Base-by-base conservation (phyloP, 1,140 invertebrate genomes). In the Nilaparvata lugens region DNA sequence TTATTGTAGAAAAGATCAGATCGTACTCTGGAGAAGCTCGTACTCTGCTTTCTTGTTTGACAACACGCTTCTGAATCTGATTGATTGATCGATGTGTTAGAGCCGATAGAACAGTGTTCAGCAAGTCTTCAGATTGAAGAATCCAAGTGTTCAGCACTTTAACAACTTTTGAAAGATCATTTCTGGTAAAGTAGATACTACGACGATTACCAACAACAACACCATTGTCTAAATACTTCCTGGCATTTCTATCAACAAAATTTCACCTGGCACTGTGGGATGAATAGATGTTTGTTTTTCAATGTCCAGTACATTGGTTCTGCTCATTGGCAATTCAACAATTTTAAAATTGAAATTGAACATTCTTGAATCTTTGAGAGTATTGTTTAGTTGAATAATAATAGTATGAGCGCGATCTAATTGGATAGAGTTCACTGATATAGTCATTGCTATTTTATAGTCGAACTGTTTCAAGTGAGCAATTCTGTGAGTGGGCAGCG, bases 1-100 rank as follows among this genome's bases (percentile, higher is more conserved):
- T 86, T 1, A 91, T 78, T 5, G 91, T 72, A 1, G 86, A 89
- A 13, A 92, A 79, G 16, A 89, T 76, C 21, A 93, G 72, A 70
- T 91, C 88, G 70, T 91, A 91, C 6, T 81, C 79, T 6, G 80
- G 70, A 61, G 78, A 76, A 11, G 76, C 70, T 25, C 77, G 76
- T 40, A 80, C 73, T 59, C 78, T 52, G 35, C 62, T 52, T 48
- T 64, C 54, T 54, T 53, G 48, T 53, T 58, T 11, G 13, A 23
- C 42, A 58, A 55, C 58, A 52, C 31, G 56, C 31, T 58, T 45
- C 11, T 23, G 21, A 16, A 55, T 43, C 19, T 58, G 45, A 45
- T 43, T 45, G 42, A 55, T 31, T 40, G 31, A 54, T 38, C 61
- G 18, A 24, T 57, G 52, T 19, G 51, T 13, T 19, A 63, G 52